Evolutionary conservation across 2,888 invertebrate species (phyloP).

Genomic region (Trachelus stipa): DNA sequence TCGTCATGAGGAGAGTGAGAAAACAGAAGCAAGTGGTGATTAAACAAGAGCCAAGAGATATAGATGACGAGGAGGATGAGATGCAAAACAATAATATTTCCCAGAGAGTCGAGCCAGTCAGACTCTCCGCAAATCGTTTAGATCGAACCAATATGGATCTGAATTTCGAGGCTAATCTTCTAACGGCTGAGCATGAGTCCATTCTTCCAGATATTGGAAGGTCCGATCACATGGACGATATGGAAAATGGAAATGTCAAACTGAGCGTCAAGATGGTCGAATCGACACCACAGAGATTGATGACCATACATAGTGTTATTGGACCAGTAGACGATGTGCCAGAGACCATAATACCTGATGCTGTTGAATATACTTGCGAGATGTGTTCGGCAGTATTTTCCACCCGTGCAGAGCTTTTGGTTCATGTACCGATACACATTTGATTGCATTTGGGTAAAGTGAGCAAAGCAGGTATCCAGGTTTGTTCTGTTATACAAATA

Average conservation of each 20-base stretch:
- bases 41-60: slow-evolving; percentile 50
- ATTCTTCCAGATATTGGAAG: slow-evolving; percentile 54
- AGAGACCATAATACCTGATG: slow-evolving; percentile 69
- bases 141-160: slow-evolving; percentile 56
- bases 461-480: slow-evolving; percentile 9
- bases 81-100: slow-evolving; percentile 38
- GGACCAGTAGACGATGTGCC: slow-evolving; percentile 66
- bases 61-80: slow-evolving; percentile 24
- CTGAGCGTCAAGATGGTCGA: slow-evolving; percentile 58
- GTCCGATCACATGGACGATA: slow-evolving; percentile 38
- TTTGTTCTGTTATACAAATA: slow-evolving; percentile 14
- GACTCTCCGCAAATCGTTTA: slow-evolving; percentile 36
- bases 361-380: slow-evolving; percentile 79
- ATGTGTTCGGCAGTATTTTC: slow-evolving; percentile 84
- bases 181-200: slow-evolving; percentile 46
- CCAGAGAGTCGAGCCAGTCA: slow-evolving; percentile 12
- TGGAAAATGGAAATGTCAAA: slow-evolving; percentile 45
- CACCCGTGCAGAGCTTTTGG: slow-evolving; percentile 78
- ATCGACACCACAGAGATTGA: slow-evolving; percentile 43
- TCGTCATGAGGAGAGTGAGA: slow-evolving; percentile 36
- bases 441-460: slow-evolving; percentile 66
- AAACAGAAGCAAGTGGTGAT: slow-evolving; percentile 40
- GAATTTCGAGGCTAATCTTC: slow-evolving; percentile 55
- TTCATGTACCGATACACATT: slow-evolving; percentile 87
- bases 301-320: slow-evolving; percentile 39